A percentile compares a stretch with the other conserved stretches of the same genome.
These are phyloP conservation scores for Laterallus jamaicensis DNA, from an alignment of 2,113 vertebrate genomes.

Conservation along the genomic window DNA sequence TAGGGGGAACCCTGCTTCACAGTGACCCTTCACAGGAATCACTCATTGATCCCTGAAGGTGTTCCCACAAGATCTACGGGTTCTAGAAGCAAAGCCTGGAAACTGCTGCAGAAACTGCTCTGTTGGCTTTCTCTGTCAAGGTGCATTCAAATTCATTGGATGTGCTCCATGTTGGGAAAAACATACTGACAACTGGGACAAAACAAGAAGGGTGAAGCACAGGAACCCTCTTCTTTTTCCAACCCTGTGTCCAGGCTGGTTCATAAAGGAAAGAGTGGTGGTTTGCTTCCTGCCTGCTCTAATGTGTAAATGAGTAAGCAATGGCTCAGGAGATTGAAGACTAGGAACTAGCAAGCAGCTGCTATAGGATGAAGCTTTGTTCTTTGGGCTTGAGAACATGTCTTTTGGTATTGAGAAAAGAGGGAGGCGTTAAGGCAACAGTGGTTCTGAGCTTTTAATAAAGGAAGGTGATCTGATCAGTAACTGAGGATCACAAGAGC, in stretches of 20 bases:
- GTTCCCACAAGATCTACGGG: neutral
- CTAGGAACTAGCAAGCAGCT: neutral
- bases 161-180: neutral
- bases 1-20: neutral
- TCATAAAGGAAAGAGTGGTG: neutral
- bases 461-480: neutral
- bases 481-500: neutral
- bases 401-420: neutral
- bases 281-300: neutral
- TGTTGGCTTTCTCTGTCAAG: neutral
- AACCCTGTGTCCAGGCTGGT: neutral
- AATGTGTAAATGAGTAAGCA: neutral
- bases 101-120: neutral
- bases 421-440: neutral
- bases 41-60: neutral
- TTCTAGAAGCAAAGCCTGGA: neutral
- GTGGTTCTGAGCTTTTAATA: neutral
- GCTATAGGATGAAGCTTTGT: neutral
- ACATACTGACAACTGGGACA: neutral
- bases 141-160: neutral
- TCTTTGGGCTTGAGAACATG: neutral
- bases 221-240: neutral
- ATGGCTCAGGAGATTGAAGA: neutral
- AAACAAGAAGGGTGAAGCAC: neutral
- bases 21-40: neutral